Evolutionary conservation across 2,797 vertebrate species (phyloP), one percentile per base, ranked within the genome.

Genomic region (Hydrocynus forskahlii): DNA sequence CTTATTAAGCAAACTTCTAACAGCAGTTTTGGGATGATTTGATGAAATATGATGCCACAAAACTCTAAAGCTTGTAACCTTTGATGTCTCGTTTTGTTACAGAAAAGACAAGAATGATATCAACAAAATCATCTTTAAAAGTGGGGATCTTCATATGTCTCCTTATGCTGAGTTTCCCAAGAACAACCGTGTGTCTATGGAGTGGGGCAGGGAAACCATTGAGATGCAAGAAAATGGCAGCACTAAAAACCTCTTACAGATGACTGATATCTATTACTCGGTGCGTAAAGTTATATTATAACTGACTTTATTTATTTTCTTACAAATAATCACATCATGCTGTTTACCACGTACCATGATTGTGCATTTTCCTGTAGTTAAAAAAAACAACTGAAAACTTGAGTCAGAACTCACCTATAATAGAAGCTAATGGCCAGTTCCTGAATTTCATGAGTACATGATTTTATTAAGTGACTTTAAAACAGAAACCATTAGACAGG

Each of bases 141-240:
- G 97, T 68, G 96, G 96, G 76, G 97, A 99, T 88, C 94, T 99
- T 90, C 98, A 98, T 90, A 96, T 98, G 96, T 98, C 97, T 50
- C 96, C 97, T 0, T 99, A 98, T 3, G 93, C 96, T 0, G 98
- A 99, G 90, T 97, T 97, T 82, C 95, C 97, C 1, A 99, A 99
- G 92, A 95, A 91, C 52, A 97, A 94, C 84, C 95, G 97, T 6
- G 94, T 95, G 78, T 96, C 96, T 54, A 96, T 95, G 87, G 97
- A 99, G 88, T 99, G 98, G 98, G 96, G 97, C 82, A 91, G 97
- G 82, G 98, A 99, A 91, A 97, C 96, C 81, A 98, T 99, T 2
- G 97, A 99, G 90, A 98, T 99, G 97, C 98, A 99, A 62, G 97
- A 99, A 92, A 99, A 99, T 0, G 97, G 98, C 87, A 99, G 98